Base-by-base conservation (phyloP, 1,140 invertebrate genomes). In the Calycopis cecrops region DNA sequence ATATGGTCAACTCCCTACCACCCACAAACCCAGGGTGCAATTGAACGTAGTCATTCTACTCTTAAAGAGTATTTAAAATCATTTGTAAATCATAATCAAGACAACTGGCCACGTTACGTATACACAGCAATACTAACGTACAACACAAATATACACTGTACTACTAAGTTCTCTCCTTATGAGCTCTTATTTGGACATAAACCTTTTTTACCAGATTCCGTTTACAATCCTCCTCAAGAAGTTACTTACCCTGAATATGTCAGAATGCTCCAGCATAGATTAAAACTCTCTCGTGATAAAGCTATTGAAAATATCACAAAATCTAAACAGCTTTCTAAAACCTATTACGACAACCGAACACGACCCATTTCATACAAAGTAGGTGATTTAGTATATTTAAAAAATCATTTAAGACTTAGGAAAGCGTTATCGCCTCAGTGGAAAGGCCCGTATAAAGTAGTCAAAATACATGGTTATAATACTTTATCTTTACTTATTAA, bases 381-480 rank as follows among this genome's bases (percentile, higher is more conserved):
- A 42, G 40, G 40, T 16, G 40, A 42, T 16, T 16, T 16, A 16
- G 40, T 42, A 16, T 42, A 42, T 16, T 16, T 42, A 42, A 42
- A 42, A 42, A 42, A 42, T 16, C 40, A 42, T 16, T 16, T 42
- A 12, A 12, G 40, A 42, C 40, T 42, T 16, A 42, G 12, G 16
- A 42, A 42, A 42, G 40, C 40, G 4, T 42, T 42, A 12, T 42
- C 14, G 12, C 40, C 40, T 16, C 40, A 42, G 40, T 42, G 40
- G 40, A 42, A 42, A 12, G 40, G 40, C 7, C 40, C 40, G 9
- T 42, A 42, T 16, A 42, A 42, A 42, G 12, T 42, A 1, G 40
- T 42, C 16, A 42, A 42, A 9, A 16, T 42, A 42, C 40, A 42
- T 16, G 12, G 40, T 9, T 42, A 42, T 9, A 42, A 42, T 42